phyloP scores from a whole-genome alignment of 2,888 invertebrate species.

The Diploptera punctata region DNA sequence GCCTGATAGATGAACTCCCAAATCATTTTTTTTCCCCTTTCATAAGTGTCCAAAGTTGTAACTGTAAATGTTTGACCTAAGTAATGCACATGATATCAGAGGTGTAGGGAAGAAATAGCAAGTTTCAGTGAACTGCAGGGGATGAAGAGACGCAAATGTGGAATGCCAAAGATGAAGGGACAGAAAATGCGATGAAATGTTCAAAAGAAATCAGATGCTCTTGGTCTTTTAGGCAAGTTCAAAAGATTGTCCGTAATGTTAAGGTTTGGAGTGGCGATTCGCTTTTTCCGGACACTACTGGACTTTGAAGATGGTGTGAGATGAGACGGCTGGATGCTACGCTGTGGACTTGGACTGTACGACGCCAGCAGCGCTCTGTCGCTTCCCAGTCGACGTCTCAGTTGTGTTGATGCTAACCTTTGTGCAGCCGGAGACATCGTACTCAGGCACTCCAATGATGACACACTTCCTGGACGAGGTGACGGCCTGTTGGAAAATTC shows the following conservation, averaged over 20 bases:
- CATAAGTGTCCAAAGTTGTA: too few species aligned
- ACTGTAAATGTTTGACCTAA: too few species aligned
- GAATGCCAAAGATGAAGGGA: not conserved
- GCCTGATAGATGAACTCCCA: too few species aligned
- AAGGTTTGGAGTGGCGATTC: conserved; percentile 38
- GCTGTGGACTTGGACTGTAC: conserved; percentile 62
- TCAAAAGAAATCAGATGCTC: conserved; percentile 81
- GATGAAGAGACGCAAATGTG: not conserved
- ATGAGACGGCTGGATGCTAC: conserved; percentile 45
- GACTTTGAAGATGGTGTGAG: conserved; percentile 50
- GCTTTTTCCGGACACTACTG: conserved; percentile 52
- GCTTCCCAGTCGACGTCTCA: conserved; percentile 59
- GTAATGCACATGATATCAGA: too few species aligned
- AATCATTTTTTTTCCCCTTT: too few species aligned
- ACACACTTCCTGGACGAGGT: conserved; percentile 59
- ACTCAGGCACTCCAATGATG: conserved; percentile 80
- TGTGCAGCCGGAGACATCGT: conserved; percentile 97
- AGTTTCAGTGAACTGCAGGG: too few species aligned
- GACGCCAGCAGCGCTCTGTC: conserved; percentile 62
- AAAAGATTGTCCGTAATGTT: conserved; percentile 83
- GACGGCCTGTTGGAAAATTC: too few species aligned
- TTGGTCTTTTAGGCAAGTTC: conserved; percentile 72
- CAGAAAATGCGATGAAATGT: not conserved
- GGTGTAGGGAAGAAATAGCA: too few species aligned
- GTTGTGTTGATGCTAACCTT: conserved; percentile 76